phyloP scores from a whole-genome alignment of 2,888 invertebrate species.

The Lithophane ornitopus region DNA sequence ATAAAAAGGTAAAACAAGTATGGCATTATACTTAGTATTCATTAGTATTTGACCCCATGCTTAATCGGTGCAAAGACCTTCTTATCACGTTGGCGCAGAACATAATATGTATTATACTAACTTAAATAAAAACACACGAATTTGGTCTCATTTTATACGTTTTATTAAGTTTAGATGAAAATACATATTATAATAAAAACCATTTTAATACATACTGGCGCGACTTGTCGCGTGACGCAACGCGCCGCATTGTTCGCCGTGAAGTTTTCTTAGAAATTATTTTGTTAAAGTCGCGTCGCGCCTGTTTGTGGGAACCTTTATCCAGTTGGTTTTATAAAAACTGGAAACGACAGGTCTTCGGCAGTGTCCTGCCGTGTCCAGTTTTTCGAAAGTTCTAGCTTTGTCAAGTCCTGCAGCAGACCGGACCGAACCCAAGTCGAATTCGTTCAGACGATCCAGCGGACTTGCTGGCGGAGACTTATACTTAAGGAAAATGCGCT shows the following conservation, averaged over 20 bases:
- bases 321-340: constrained; percentile 25
- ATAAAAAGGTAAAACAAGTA: constrained; percentile 20
- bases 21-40: constrained; percentile 3
- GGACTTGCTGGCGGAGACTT: no score
- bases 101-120: constrained; percentile 9
- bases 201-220: no score
- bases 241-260: no score
- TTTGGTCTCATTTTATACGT: constrained; percentile 19
- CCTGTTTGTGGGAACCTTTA: no score
- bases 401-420: no score
- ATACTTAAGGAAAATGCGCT: no score
- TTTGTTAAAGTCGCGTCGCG: no score
- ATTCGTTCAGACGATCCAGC: not conserved
- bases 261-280: no score
- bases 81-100: constrained; percentile 4
- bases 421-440: constrained; percentile 13
- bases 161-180: constrained; percentile 5
- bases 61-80: constrained; percentile 41
- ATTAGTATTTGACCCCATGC: constrained; percentile 38
- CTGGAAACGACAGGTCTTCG: constrained; percentile 34
- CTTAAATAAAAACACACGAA: constrained; percentile 29
- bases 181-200: not conserved
- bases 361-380: no score
- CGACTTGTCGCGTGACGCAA: no score
- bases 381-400: constrained; percentile 11